Conservation (phyloP, 2,797 vertebrate genomes). For the Paedocypris micromegethes region DNA sequence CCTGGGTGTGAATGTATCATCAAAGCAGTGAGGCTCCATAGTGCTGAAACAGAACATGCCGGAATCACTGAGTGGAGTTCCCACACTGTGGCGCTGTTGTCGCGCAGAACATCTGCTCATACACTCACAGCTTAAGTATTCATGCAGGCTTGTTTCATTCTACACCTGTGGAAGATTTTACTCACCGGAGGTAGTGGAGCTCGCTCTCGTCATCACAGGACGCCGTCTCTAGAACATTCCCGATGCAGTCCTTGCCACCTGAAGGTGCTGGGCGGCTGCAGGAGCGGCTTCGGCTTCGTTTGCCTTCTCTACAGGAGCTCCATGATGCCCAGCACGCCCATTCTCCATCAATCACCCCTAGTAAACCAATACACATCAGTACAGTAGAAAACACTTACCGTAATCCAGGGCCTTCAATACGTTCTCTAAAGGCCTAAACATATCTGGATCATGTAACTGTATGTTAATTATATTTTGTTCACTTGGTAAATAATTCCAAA, state of each 20-base stretch:
- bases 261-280: constrained; percentile 79
- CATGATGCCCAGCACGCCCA: constrained; percentile 93
- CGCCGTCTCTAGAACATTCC: constrained; percentile 61
- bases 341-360: constrained; percentile 75
- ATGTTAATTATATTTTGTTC: too few relatives aligned
- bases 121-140: background rate
- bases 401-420: too few relatives aligned
- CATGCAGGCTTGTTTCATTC: too few relatives aligned
- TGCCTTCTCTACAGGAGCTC: constrained; percentile 71
- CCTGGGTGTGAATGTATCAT: constrained; percentile 65
- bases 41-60: constrained; percentile 52
- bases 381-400: background rate
- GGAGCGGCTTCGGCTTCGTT: constrained; percentile 66
- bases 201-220: constrained; percentile 72
- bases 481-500: too few relatives aligned
- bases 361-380: constrained; percentile 18
- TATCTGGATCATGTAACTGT: too few relatives aligned
- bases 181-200: constrained; percentile 76
- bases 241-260: constrained; percentile 65
- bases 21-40: constrained; percentile 89
- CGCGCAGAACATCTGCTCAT: constrained; percentile 3
- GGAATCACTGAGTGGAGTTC: background rate
- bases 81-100: constrained; percentile 29
- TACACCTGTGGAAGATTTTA: too few relatives aligned
- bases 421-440: too few relatives aligned